Percentiles rank a stretch among this genome's conserved stretches.
phyloP scores from a whole-genome alignment of 2,797 vertebrate genomes.

The Selene dorsalis region DNA sequence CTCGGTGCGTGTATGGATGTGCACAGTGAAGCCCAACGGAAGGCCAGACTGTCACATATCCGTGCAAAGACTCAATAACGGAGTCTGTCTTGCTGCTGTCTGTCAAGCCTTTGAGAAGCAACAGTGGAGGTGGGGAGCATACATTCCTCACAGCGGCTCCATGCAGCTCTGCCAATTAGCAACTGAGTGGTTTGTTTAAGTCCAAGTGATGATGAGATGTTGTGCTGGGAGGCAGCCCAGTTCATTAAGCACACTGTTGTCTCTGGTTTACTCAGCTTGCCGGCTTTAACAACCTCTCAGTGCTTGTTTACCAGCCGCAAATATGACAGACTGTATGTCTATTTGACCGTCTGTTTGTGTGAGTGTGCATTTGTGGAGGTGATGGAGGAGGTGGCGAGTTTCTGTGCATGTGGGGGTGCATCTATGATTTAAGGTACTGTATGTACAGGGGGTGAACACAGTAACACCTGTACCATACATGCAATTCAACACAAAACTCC shows the following conservation, averaged over 20 bases:
- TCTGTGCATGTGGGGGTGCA: constrained; percentile 49
- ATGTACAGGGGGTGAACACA: constrained; percentile 53
- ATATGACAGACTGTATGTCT: constrained; percentile 83
- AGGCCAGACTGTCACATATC: constrained; percentile 77
- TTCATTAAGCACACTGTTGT: constrained; percentile 81
- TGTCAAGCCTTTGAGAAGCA: constrained; percentile 77
- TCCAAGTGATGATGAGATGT: constrained; percentile 81
- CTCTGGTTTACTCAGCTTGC: constrained; percentile 84
- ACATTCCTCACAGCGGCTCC: constrained; percentile 81
- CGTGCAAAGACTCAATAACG: constrained; percentile 75
- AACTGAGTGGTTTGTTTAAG: constrained; percentile 81
- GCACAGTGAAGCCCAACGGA: constrained; percentile 45
- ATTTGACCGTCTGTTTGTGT: constrained; percentile 81
- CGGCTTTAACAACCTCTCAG: constrained; percentile 78
- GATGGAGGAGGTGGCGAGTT: constrained; percentile 61
- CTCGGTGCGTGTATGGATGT: constrained; percentile 34
- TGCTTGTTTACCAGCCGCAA: constrained; percentile 81
- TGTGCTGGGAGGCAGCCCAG: constrained; percentile 81
- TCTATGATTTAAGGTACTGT: constrained; percentile 49
- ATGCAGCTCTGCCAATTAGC: constrained; percentile 82
- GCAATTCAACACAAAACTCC: constrained; percentile 36
- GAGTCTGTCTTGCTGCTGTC: constrained; percentile 71
- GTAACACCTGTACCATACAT: constrained; percentile 54
- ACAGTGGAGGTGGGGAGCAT: constrained; percentile 74
- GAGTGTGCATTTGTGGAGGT: constrained; percentile 71